phyloP scores from a whole-genome alignment of 1,140 invertebrate species.

The Ganaspis sp. region DNA sequence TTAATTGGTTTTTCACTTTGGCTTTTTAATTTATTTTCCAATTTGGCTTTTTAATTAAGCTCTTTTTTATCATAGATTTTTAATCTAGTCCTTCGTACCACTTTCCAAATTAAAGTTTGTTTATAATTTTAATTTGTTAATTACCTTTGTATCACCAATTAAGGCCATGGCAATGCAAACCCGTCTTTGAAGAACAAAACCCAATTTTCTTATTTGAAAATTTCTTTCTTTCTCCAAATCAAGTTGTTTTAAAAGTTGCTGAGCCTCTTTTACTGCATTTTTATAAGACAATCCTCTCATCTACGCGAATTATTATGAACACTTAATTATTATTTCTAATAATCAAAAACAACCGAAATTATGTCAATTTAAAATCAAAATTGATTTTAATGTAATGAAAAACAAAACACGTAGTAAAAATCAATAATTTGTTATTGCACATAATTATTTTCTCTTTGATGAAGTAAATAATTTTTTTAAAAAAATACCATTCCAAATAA shows the following conservation, averaged over 20 bases:
- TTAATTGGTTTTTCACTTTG: too few species aligned
- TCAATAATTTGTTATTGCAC: too few species aligned
- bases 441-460: too few species aligned
- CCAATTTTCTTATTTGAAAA: conserved; percentile 39
- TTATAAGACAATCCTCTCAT: conserved; percentile 51
- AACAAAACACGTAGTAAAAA: too few species aligned
- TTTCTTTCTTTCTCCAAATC: conserved; percentile 44
- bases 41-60: too few species aligned
- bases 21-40: too few species aligned
- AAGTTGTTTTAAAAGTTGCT: conserved; percentile 43
- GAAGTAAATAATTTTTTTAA: too few species aligned
- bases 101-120: too few species aligned
- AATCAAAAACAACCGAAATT: too few species aligned
- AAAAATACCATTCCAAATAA: conserved; percentile 58
- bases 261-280: conserved; percentile 38
- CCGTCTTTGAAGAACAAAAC: conserved; percentile 45
- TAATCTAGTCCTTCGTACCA: too few species aligned
- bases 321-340: conserved; percentile 2
- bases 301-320: conserved; percentile 28
- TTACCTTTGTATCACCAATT: conserved; percentile 47
- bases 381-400: not conserved
- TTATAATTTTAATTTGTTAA: not conserved
- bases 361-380: not conserved
- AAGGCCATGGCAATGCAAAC: conserved; percentile 55
- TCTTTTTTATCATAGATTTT: too few species aligned